Conservation (phyloP, 2,797 vertebrate species). For the Leucoraja ocellata region DNA sequence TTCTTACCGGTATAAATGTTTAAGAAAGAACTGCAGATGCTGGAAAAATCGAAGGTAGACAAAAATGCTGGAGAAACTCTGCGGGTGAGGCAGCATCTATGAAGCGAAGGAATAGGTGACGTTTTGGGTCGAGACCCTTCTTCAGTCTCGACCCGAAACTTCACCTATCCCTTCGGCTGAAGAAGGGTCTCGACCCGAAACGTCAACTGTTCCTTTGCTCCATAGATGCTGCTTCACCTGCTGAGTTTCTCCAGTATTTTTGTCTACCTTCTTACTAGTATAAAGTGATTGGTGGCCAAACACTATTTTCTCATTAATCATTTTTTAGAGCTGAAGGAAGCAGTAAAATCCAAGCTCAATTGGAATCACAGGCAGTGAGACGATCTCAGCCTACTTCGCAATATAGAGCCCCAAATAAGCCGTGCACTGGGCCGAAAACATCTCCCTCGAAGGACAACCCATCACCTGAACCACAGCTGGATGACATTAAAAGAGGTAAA, state of each 20-base stretch:
- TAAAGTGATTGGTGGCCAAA: not conserved
- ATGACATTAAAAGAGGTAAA: slow-evolving; percentile 96
- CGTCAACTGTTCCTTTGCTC: too few species aligned
- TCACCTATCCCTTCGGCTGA: too few species aligned
- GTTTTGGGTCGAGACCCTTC: too few species aligned
- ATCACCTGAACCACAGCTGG: slow-evolving; percentile 91
- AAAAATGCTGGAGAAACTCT: too few species aligned
- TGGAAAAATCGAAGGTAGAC: too few species aligned
- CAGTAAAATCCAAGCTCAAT: slow-evolving; percentile 93
- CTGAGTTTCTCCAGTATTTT: too few species aligned
- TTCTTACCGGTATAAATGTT: not conserved
- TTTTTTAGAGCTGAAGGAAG: slow-evolving; percentile 88
- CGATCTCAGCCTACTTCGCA: slow-evolving; percentile 70
- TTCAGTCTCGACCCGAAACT: too few species aligned
- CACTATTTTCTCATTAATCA: slow-evolving; percentile 39
- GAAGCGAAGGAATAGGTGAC: too few species aligned
- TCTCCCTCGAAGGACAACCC: slow-evolving; percentile 91
- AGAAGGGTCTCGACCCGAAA: too few species aligned
- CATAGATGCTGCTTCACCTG: too few species aligned
- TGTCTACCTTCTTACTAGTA: not conserved
- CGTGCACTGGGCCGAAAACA: slow-evolving; percentile 73
- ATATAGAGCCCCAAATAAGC: slow-evolving; percentile 82
- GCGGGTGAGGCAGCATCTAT: too few species aligned
- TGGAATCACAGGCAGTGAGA: slow-evolving; percentile 83
- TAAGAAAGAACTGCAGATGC: too few species aligned